Evolutionary conservation across 2,888 invertebrate species (phyloP), one percentile per base, ranked within the genome.

Genomic region (Drosophila paranaensis): DNA sequence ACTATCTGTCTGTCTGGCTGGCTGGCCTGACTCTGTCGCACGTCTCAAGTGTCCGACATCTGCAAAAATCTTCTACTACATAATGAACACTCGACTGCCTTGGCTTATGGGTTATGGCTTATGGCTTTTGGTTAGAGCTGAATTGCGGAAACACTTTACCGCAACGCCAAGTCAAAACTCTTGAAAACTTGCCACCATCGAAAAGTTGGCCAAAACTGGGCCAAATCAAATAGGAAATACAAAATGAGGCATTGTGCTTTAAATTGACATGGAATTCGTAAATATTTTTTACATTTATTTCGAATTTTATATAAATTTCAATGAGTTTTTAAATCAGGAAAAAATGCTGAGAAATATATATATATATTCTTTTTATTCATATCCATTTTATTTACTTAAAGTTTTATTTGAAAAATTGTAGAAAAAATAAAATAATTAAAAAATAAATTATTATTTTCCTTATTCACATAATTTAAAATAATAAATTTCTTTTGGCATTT

Each of bases 21-120:
- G 14, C 30, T 27, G 46, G 14, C 35, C 11, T 42, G 39, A 51
- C 30, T 37, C 27, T 65, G 62, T 63, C 45, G 45, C 53, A 63
- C 65, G 63, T 46, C 65, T 63, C 39, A 62, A 65, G 65, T 63
- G 35, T 35, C 40, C 37, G 37, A 20, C 37, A 30, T 30, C 20
- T 65, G n/a, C 9, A 53, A 20, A 37, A 62, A 62, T 66, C 54
- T 54, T 62, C 13, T 25, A 54, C 64, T 40, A 46, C 81, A 82
- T 81, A 81, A 81, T 81, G 81, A 82, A 82, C 82, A 82, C 81
- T 82, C 81, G 79, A 81, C 79, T 80, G 54, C 46, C 13, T 55
- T 80, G 76, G 71, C 78, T 73, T 72, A 63, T 64, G 76, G 71
- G 76, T 73, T 72, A 63, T 63, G 76, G 71, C 78, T 73, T 72